A percentile compares a stretch with the other conserved stretches of the same genome.
Evolutionary conservation across 2,888 invertebrate species (phyloP).

Genomic region (Tipula vernalis): DNA sequence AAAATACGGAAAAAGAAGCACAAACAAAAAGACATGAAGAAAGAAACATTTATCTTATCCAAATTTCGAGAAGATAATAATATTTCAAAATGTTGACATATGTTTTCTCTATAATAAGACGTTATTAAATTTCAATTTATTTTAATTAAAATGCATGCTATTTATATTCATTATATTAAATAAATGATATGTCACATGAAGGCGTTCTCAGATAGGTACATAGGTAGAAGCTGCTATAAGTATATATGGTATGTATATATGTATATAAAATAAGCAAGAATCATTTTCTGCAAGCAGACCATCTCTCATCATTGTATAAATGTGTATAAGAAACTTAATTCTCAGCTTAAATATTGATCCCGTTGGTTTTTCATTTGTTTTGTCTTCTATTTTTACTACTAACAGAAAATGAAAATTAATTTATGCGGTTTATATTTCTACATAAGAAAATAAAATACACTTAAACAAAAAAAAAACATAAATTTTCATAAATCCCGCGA

Average conservation of each 20-base stretch:
- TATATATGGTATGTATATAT: too few species aligned
- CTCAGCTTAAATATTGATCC: background rate
- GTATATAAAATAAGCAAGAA: too few species aligned
- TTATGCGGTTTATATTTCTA: background rate
- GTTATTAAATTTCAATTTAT: background rate
- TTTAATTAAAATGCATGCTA: background rate
- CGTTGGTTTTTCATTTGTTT: background rate
- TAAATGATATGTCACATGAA: background rate
- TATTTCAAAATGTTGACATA: constrained; percentile 4
- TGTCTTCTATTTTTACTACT: background rate
- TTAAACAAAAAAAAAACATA: background rate
- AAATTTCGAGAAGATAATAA: background rate
- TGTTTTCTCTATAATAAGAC: background rate
- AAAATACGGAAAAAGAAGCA: background rate
- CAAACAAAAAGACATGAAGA: background rate
- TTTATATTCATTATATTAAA: background rate
- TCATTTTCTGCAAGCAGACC: background rate
- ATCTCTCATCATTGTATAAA: background rate
- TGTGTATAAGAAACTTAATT: background rate
- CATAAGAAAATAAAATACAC: background rate
- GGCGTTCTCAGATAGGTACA: background rate
- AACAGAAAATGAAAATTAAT: background rate
- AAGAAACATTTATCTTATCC: background rate
- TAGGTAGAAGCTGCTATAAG: background rate
- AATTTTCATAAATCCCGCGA: background rate